phyloP scores from a whole-genome alignment of 1,140 invertebrate species.

The Muscidifurax raptorellus region DNA sequence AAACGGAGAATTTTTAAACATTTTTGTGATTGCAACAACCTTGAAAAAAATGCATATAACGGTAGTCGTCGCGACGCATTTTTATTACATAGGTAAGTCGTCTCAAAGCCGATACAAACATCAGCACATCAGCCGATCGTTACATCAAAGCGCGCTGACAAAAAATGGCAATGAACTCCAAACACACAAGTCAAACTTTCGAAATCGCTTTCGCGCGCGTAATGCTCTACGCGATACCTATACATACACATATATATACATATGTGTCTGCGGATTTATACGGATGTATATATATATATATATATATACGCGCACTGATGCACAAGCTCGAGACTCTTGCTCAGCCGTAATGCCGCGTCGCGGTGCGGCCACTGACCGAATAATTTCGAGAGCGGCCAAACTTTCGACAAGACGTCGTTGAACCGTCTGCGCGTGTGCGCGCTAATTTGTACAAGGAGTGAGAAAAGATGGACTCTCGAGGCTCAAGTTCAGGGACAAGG shows the following conservation, averaged over 20 bases:
- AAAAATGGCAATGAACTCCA: conserved; percentile 63
- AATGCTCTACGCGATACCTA: background rate
- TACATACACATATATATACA: too few species aligned
- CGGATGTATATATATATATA: too few species aligned
- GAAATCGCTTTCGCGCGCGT: conserved; percentile 50
- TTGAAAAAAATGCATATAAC: too few species aligned
- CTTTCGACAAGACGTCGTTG: conserved; percentile 68
- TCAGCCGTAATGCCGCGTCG: too few species aligned
- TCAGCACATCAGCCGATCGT: background rate
- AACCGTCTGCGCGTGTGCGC: conserved; percentile 49
- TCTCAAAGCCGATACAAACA: too few species aligned
- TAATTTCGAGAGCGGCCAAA: conserved; percentile 64
- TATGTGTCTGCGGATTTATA: too few species aligned
- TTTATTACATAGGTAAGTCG: too few species aligned
- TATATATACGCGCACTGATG: too few species aligned
- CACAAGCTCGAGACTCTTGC: too few species aligned
- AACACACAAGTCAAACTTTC: conserved; percentile 38
- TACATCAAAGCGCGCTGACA: conserved; percentile 18
- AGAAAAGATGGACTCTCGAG: conserved; percentile 26
- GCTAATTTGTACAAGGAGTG: background rate
- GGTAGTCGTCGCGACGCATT: too few species aligned
- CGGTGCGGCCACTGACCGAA: background rate
- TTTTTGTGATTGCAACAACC: too few species aligned
- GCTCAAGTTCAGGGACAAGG: conserved; percentile 64
- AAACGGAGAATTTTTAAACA: too few species aligned